These are phyloP conservation scores for Acrocephalus arundinaceus DNA, from an alignment of 2,113 vertebrate genomes.

Conservation along the genomic window DNA sequence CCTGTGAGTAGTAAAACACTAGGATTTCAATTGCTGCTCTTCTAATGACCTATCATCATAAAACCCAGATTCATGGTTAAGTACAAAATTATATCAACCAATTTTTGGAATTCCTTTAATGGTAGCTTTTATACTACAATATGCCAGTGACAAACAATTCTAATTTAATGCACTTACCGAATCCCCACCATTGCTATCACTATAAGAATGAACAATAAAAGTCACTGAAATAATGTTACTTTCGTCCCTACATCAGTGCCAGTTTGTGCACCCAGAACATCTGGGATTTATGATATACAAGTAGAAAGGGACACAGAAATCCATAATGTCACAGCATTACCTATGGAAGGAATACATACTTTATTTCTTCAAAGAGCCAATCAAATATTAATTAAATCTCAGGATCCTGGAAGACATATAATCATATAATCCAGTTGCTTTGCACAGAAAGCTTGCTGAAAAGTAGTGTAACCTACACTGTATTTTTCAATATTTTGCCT, in stretches of 20 bases:
- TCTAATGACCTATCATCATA: neutral
- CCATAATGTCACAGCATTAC: neutral
- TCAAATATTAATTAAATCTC: neutral
- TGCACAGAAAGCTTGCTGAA: neutral
- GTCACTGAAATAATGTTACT: neutral
- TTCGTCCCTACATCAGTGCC: neutral
- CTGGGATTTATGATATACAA: neutral
- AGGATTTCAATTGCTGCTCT: neutral
- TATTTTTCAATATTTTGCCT: neutral
- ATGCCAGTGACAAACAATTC: neutral
- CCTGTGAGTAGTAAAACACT: neutral
- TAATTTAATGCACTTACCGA: neutral
- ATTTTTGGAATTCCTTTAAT: neutral
- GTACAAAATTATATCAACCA: neutral
- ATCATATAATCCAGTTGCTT: neutral
- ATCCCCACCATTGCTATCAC: neutral
- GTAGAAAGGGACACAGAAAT: neutral
- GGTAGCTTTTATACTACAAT: neutral
- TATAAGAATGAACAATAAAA: neutral
- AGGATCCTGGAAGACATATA: neutral
- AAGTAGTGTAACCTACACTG: neutral
- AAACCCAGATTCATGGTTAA: neutral
- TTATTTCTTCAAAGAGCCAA: neutral
- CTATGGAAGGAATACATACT: neutral
- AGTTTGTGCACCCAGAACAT: neutral